Evolutionary conservation across 35 echinoderm and acorn worm genomes (phyloP).

Genomic region (Strongylocentrotus purpuratus): DNA sequence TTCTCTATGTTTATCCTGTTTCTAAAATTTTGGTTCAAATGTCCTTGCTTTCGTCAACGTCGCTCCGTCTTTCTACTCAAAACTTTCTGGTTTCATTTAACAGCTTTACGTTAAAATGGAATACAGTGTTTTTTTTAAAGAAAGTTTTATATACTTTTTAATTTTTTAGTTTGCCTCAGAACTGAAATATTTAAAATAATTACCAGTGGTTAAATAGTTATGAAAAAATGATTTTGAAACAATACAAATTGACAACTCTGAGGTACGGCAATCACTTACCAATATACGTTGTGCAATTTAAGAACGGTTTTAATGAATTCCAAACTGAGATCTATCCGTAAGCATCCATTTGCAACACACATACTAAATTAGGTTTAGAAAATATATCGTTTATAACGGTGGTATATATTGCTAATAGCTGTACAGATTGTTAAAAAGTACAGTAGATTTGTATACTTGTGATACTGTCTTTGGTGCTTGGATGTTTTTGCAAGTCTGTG

Average conservation of each 20-base stretch:
- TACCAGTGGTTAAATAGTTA: no score
- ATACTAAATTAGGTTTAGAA: background rate
- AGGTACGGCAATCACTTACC: background rate
- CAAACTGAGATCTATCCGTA: background rate
- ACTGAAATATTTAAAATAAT: no score
- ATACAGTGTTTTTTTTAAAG: no score
- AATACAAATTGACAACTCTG: background rate
- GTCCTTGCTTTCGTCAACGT: no score
- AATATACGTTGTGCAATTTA: background rate
- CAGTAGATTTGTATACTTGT: background rate
- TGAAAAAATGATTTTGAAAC: background rate
- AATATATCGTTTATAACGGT: background rate
- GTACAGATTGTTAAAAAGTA: background rate
- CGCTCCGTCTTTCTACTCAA: no score
- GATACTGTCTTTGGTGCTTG: background rate
- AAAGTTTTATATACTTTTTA: no score
- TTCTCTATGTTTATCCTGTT: no score
- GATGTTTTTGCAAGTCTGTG: background rate
- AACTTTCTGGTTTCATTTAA: no score
- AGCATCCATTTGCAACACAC: background rate
- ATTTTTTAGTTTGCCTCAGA: no score
- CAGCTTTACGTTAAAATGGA: no score
- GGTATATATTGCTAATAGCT: background rate
- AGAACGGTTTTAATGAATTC: background rate
- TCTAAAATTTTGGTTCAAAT: no score